phyloP scores from a whole-genome alignment of 2,888 invertebrate genomes.

The Rapana venosa region DNA sequence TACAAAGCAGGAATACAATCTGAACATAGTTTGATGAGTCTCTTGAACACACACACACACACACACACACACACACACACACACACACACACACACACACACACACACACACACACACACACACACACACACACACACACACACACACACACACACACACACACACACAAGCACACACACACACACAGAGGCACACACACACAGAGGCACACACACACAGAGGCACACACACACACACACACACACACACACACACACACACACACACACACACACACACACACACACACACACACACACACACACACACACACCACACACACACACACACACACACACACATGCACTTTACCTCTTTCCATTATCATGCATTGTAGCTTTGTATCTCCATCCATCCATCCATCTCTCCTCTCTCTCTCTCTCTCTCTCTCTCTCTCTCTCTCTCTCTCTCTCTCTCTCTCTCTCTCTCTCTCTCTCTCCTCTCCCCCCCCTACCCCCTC shows the following conservation, averaged over 20 bases:
- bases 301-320: background rate
- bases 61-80: constrained; percentile 14
- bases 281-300: background rate
- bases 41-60: background rate
- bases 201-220: background rate
- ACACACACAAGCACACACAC: background rate
- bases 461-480: background rate
- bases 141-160: background rate
- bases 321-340: background rate
- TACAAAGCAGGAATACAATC: no score
- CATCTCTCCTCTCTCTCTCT: background rate
- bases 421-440: background rate
- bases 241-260: constrained; percentile 23
- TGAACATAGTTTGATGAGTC: background rate
- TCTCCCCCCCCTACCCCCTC: no score
- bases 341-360: background rate
- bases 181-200: background rate
- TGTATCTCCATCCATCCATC: background rate
- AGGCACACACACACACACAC: background rate
- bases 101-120: background rate
- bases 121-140: background rate
- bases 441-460: background rate
- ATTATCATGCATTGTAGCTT: background rate
- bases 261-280: constrained; percentile 8
- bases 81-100: background rate